Conservation (phyloP, 2,113 vertebrate species). For the Dromas ardeola region DNA sequence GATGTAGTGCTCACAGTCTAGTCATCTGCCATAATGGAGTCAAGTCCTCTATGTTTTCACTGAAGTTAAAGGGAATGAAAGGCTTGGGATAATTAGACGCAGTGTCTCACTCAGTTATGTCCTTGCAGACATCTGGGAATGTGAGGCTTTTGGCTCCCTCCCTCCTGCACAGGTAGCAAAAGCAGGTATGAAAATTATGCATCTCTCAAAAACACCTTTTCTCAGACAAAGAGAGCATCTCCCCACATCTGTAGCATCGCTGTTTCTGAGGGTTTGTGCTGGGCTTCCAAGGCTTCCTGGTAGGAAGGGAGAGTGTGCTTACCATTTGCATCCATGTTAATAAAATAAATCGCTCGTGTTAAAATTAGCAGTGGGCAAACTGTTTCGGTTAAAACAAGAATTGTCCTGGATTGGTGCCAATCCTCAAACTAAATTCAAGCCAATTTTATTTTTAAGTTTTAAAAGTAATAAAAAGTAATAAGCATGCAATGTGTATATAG, state of each 20-base stretch:
- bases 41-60: neutral
- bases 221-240: neutral
- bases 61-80: neutral
- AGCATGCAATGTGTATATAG: neutral
- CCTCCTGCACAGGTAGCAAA: neutral
- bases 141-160: neutral
- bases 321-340: neutral
- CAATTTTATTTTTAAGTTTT: slow-evolving; percentile 48
- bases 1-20: neutral
- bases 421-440: slow-evolving; percentile 8
- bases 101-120: neutral
- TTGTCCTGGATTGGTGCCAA: slow-evolving; percentile 1
- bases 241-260: neutral
- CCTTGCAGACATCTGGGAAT: neutral
- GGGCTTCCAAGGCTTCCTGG: neutral
- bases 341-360: neutral
- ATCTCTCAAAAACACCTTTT: neutral
- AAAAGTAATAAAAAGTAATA: slow-evolving; percentile 35
- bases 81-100: neutral
- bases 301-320: neutral
- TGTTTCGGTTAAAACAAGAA: slow-evolving; percentile 26
- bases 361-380: slow-evolving; percentile 31
- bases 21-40: neutral
- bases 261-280: neutral
- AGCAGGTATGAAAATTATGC: neutral